Percentiles rank a stretch among this genome's conserved stretches.
Evolutionary conservation across 2,888 invertebrate species (phyloP).

Genomic region (Cryptophagus acutangulus): DNA sequence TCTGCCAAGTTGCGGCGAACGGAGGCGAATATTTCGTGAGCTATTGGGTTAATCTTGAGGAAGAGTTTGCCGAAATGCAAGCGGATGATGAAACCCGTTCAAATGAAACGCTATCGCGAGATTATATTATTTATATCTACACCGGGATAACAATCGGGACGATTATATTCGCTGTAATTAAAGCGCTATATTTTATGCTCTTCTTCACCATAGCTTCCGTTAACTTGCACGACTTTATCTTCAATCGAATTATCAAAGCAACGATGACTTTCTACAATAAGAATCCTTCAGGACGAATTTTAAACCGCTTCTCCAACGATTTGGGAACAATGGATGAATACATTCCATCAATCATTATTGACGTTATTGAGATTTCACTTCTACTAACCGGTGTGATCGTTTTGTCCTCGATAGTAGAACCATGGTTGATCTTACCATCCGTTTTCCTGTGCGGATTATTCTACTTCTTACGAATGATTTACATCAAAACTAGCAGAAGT

Average conservation of each 20-base stretch:
- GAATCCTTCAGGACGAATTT: conserved; percentile 45
- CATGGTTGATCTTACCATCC: conserved; percentile 64
- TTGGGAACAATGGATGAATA: conserved; percentile 59
- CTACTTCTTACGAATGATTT: conserved; percentile 61
- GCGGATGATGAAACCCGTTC: conserved; percentile 19
- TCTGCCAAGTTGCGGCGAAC: conserved; percentile 59
- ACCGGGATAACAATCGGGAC: conserved; percentile 47
- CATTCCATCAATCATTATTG: conserved; percentile 49
- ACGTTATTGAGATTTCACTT: conserved; percentile 44
- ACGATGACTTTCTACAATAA: conserved; percentile 45
- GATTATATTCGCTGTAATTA: conserved; percentile 40
- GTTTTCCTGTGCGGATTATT: conserved; percentile 60
- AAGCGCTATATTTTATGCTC: conserved; percentile 41
- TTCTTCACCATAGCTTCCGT: conserved; percentile 42
- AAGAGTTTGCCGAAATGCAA: conserved; percentile 31
- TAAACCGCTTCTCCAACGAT: conserved; percentile 48
- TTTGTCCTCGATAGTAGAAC: conserved; percentile 68
- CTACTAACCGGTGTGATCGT: conserved; percentile 65
- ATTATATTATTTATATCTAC: conserved; percentile 48
- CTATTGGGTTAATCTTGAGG: conserved; percentile 42
- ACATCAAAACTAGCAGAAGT: conserved; percentile 69
- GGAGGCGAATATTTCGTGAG: conserved; percentile 60
- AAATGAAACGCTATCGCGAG: conserved; percentile 29
- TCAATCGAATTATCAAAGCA: conserved; percentile 38
- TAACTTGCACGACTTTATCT: conserved; percentile 41